phyloP scores from a whole-genome alignment of 2,888 invertebrate genomes.

The Charanyca ferruginea region DNA sequence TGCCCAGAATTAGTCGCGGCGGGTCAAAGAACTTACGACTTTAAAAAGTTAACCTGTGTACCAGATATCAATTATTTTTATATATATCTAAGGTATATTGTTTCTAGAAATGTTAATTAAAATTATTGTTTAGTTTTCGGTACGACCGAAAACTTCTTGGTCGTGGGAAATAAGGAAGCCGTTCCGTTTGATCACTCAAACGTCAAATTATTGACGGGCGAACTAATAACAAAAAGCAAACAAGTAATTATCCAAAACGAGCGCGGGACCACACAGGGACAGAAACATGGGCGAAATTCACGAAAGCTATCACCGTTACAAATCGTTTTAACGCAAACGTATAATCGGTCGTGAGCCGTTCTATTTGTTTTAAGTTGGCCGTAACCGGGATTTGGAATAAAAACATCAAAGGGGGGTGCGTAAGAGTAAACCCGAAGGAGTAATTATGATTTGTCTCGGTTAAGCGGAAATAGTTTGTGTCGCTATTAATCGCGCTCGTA shows the following conservation, averaged over 20 bases:
- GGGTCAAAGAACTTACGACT: slow-evolving; percentile 61
- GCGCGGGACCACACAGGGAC: slow-evolving; percentile 86
- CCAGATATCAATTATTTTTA: slow-evolving; percentile 35
- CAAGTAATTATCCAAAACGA: slow-evolving; percentile 72
- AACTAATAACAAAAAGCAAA: slow-evolving; percentile 78
- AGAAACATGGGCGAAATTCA: slow-evolving; percentile 82
- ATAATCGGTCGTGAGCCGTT: slow-evolving; percentile 88
- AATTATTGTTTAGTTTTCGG: slow-evolving; percentile 51
- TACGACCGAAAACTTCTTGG: too few relatives aligned
- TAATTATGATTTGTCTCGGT: slow-evolving; percentile 90
- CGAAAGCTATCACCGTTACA: slow-evolving; percentile 88
- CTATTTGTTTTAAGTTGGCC: slow-evolving; percentile 91
- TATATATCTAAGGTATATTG: slow-evolving; percentile 30
- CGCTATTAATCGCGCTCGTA: slow-evolving; percentile 86
- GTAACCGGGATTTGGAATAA: slow-evolving; percentile 88
- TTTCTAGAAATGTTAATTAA: slow-evolving; percentile 43
- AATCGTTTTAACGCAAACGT: slow-evolving; percentile 90
- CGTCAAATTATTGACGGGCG: slow-evolving; percentile 78
- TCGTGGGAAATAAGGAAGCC: slow-evolving; percentile 69
- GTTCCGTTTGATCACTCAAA: slow-evolving; percentile 76
- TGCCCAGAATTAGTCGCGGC: slow-evolving; percentile 53
- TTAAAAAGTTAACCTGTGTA: slow-evolving; percentile 42
- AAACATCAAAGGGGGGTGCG: slow-evolving; percentile 90
- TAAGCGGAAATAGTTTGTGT: slow-evolving; percentile 90
- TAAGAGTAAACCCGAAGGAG: slow-evolving; percentile 87